phyloP scores from a whole-genome alignment of 2,113 vertebrate species.

The Oceanodroma tethys region DNA sequence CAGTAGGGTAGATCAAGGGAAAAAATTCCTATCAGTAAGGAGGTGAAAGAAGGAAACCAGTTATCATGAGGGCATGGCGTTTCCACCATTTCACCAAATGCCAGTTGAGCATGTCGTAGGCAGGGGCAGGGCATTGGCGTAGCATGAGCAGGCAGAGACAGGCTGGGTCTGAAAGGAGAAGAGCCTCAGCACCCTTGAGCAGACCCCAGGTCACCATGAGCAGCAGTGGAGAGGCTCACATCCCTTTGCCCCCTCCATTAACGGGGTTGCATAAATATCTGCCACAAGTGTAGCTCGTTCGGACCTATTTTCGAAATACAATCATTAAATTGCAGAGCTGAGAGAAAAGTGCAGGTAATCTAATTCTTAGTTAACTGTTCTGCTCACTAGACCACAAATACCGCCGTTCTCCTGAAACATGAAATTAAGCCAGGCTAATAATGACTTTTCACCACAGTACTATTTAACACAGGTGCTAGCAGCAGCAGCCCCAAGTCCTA shows the following conservation, averaged over 20 bases:
- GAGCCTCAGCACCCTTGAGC: not conserved
- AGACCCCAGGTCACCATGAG: not conserved
- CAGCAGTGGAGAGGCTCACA: accelerated
- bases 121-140: accelerated
- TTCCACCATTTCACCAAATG: not conserved
- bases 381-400: not conserved
- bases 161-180: not conserved
- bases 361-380: not conserved
- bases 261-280: not conserved
- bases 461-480: not conserved
- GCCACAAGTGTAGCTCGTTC: not conserved
- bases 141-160: not conserved
- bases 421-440: not conserved
- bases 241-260: not conserved
- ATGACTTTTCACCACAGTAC: not conserved
- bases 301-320: not conserved
- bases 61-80: not conserved
- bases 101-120: not conserved
- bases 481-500: not conserved
- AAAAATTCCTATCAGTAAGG: not conserved
- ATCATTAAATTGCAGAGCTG: not conserved
- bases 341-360: not conserved
- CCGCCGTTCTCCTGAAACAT: not conserved
- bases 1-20: not conserved
- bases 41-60: not conserved